Base-by-base conservation (phyloP, 2,113 vertebrate genomes). In the Rhineura floridana region DNA sequence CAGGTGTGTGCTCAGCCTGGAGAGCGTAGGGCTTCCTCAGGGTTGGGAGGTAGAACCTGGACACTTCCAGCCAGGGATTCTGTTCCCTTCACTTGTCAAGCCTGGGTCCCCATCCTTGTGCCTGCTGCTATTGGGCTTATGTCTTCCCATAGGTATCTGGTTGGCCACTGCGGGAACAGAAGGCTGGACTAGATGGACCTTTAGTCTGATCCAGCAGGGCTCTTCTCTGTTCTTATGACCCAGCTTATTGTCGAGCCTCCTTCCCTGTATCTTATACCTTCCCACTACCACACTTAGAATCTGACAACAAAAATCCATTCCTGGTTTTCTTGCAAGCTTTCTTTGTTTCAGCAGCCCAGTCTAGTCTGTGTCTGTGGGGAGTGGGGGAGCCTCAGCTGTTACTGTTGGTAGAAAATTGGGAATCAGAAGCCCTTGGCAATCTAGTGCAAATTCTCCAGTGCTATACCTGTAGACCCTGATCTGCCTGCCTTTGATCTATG, bases 1-100 rank as follows among this genome's bases (percentile, higher is more conserved):
- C 98, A 99, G 98, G 98, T 98, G 81, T 98, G 83, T 85, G 93
- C 82, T 52, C 73, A 75, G 10, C 70, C 72, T 83, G 70, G 59
- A 86, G 4, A 39, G 36, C 39, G 4, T 44, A 42, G 73, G 42
- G 55, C 36, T 33, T 59, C 59, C 28, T 30, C 46, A 39, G 19
- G 23, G 79, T 50, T 17, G 63, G 46, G 42, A 25, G 46, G 13
- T 9, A 78, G 62, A 67, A 21, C 85, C 44, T 50, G 42, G 86
- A 30, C 6, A 63, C 33, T 13, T 39, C 23, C 42, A 30, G 50
- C n/a, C 52, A 30, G 9, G 28, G 42, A 65, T 48, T 48, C 39
- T 25, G 11, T 36, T 9, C 52, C 67, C 36, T 69, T 73, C 36
- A 30, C 42, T 73, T 63, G 39, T 63, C 50, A 82, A 63, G 23